Base-by-base conservation (phyloP, 2,888 invertebrate genomes). In the Limnephilus rhombicus region DNA sequence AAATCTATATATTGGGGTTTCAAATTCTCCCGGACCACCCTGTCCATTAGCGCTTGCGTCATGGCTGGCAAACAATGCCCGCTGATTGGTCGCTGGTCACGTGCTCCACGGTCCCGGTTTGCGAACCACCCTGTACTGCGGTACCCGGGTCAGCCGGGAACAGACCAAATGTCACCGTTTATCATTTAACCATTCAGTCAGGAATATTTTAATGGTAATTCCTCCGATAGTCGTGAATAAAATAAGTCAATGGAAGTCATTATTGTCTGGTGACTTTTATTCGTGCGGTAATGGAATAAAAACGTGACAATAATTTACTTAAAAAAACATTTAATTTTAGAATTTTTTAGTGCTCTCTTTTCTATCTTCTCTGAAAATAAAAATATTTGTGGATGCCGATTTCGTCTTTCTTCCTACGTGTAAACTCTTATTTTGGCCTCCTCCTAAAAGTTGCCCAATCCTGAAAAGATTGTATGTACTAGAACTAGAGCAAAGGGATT, bases 71-170 rank as follows among this genome's bases (percentile, higher is more conserved):
- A 92, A 93, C 93, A 93, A 92, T 93, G 92, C 92, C 24, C 92
- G 89, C 90, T 93, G 93, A 93, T 93, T 93, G 93, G 93, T 93
- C 92, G 92, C 93, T 92, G 92, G 68, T 93, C 93, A 93, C 93
- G 93, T 92, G 80, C 90, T 86, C 80, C 85, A n/a, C 53, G 90
- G 92, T 90, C 92, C 92, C 90, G 87, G n/a, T 86, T 45, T 86
- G 29, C 45, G 45, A 68, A 86, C 86, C 45, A 86, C 86, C 86
- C 31, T 81, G 90, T 90, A 82, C 68, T 68, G 68, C 24, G 68
- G 68, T 68, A 68, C 68, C 68, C 68, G 24, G 82, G 83, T 83
- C 49, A 83, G 82, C 83, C 82, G 83, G 53, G 82, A 82, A 82
- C 90, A 45, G 45, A 34, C 53, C 81, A 49, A 83, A n/a, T 82